A percentile compares a stretch with the other conserved stretches of the same genome.
phyloP scores from a whole-genome alignment of 2,888 invertebrate genomes.

The Diachrysia chrysitis region DNA sequence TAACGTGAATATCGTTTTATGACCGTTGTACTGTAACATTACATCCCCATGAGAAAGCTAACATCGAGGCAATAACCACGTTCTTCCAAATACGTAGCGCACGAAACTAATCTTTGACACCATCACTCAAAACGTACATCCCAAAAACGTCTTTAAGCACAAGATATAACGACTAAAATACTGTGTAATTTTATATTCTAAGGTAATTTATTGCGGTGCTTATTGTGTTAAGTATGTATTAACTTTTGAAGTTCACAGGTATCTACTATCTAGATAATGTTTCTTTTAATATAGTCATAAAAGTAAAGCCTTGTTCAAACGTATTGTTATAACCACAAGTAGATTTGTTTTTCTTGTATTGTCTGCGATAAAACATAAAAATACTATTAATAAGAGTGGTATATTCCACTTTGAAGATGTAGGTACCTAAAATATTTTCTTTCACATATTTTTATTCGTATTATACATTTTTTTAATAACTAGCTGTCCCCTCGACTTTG shows the following conservation, averaged over 20 bases:
- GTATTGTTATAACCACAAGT: not conserved
- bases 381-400: too few species aligned
- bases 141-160: conserved; percentile 23
- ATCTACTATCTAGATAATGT: conserved; percentile 26
- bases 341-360: not conserved
- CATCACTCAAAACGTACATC: conserved; percentile 22
- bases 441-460: too few species aligned
- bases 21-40: conserved; percentile 36
- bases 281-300: conserved; percentile 53
- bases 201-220: conserved; percentile 38
- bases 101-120: conserved; percentile 58
- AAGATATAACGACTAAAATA: conserved; percentile 34
- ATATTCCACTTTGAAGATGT: too few species aligned
- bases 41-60: conserved; percentile 54
- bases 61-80: conserved; percentile 39
- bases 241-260: conserved; percentile 52
- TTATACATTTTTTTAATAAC: too few species aligned
- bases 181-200: conserved; percentile 18
- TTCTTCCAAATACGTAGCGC: conserved; percentile 47
- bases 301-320: conserved; percentile 23
- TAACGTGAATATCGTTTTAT: conserved; percentile 38
- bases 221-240: conserved; percentile 44
- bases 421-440: too few species aligned
- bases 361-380: not conserved
- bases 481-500: too few species aligned